phyloP scores from a whole-genome alignment of 1,140 invertebrate genomes.

The Pomacea maculata region DNA sequence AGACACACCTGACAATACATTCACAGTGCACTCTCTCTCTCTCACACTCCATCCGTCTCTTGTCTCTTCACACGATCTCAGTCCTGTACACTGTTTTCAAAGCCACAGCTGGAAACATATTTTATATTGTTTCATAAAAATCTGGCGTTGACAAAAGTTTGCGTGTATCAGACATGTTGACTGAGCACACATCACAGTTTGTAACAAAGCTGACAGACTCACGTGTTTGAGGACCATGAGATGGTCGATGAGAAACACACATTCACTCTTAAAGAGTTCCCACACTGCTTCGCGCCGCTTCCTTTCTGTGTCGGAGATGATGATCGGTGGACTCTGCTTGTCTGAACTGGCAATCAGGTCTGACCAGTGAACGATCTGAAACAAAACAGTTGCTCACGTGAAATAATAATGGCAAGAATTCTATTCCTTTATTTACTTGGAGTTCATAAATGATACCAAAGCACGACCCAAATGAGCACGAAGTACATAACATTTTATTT shows the following conservation, averaged over 20 bases:
- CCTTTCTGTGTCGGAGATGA: conserved; percentile 60
- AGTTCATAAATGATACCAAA: no score
- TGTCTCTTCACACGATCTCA: no score
- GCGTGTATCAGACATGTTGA: no score
- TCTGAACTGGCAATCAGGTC: conserved; percentile 64
- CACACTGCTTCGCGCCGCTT: conserved; percentile 73
- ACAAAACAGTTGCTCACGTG: conserved; percentile 18
- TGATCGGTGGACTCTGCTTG: conserved; percentile 41
- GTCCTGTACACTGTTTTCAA: no score
- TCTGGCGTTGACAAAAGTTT: no score
- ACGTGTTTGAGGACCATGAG: conserved; percentile 79
- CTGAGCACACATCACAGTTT: no score
- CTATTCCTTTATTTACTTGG: not conserved
- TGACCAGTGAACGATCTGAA: conserved; percentile 66
- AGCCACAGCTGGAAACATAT: no score
- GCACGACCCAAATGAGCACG: no score
- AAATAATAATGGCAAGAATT: not conserved
- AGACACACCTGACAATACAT: not conserved
- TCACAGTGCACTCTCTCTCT: not conserved
- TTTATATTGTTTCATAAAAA: no score
- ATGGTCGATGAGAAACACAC: conserved; percentile 76
- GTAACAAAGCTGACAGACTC: conserved; percentile 47
- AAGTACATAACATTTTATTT: no score
- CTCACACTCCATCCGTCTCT: no score
- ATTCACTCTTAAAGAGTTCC: conserved; percentile 78